Evolutionary conservation across 2,888 invertebrate genomes (phyloP).

Genomic region (Nomada fabriciana): DNA sequence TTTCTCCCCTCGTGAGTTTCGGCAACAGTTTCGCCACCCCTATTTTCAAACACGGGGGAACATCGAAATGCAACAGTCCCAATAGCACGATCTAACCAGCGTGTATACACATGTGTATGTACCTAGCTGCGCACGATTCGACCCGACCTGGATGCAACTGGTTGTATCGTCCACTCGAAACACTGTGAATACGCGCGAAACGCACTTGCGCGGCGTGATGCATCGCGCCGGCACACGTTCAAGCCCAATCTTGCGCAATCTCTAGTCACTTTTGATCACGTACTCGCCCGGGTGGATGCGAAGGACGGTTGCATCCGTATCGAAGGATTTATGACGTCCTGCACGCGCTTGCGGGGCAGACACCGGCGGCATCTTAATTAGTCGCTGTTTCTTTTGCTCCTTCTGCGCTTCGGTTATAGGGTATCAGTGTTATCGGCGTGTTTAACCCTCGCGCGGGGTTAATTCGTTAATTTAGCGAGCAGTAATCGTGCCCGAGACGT

Average conservation of each 20-base stretch:
- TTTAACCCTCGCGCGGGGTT: neutral
- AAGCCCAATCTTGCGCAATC: conserved; percentile 28
- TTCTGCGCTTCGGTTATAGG: conserved; percentile 3
- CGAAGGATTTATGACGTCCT: conserved; percentile 35
- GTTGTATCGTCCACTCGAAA: conserved; percentile 41
- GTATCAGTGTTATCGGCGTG: neutral
- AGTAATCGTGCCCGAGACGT: conserved; percentile 7
- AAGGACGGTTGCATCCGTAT: conserved; percentile 5
- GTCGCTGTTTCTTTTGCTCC: neutral
- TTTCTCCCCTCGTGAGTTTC: neutral
- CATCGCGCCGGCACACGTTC: conserved; percentile 5
- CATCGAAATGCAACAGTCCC: conserved; percentile 47
- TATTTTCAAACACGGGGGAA: conserved; percentile 27
- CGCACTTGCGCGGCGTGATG: neutral
- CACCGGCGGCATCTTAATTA: conserved; percentile 41
- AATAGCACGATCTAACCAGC: neutral
- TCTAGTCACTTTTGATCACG: conserved; percentile 42
- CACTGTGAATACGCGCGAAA: neutral
- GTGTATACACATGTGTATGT: neutral
- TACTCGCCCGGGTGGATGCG: neutral
- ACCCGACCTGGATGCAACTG: conserved; percentile 59
- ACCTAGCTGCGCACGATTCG: conserved; percentile 35
- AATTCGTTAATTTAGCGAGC: conserved; percentile 41
- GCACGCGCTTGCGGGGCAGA: neutral
- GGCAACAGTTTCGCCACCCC: conserved; percentile 47